Base-by-base conservation (phyloP, 1,140 invertebrate genomes). In the Belonocnema kinseyi region DNA sequence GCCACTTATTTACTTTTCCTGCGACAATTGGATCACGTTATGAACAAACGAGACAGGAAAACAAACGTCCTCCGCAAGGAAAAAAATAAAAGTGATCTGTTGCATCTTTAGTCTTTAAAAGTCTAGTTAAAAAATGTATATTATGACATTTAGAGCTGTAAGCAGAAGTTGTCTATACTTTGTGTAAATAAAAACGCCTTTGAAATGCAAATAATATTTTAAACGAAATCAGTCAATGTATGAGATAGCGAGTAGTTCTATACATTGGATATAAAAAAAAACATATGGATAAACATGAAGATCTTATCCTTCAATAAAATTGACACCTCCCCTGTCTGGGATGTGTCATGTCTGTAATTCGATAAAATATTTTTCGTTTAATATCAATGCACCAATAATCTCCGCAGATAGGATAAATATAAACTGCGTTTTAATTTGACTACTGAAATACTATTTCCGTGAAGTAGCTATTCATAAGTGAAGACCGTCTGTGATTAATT, bases 1-100 rank as follows among this genome's bases (percentile, higher is more conserved):
- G 40, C 40, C 61, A 66, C 61, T 66, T 66, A 66, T 66, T 66
- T 66, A 66, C 33, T 66, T 66, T 40, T 66, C 61, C 26, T 66
- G 61, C 61, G 61, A 66, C 61, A 66, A 66, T 66, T 66, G 33
- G 61, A 66, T 66, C 26, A 26, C 61, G 26, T 33, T 66, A 66
- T 66, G 14, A 66, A 66, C 26, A 33, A 53, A 73, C n/a, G 50
- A 53, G 54, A 52, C n/a, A 54, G 72, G 72, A 54, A 54, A 74
- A 14, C 33, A 12, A 50, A 16, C 72, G 72, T 73, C 51, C 19
- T 51, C 72, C 33, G 21, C 17, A 33, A 53, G 10, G n/a, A 51
- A 52, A 54, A 16, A 46, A 46, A 53, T 11, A 40, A 33, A 52
- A 52, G 33, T 21, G 51, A 73, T 21, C 26, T 53, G 54, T 53